Conservation (phyloP, 2,797 vertebrate genomes). For the Tarsius wallacei region DNA sequence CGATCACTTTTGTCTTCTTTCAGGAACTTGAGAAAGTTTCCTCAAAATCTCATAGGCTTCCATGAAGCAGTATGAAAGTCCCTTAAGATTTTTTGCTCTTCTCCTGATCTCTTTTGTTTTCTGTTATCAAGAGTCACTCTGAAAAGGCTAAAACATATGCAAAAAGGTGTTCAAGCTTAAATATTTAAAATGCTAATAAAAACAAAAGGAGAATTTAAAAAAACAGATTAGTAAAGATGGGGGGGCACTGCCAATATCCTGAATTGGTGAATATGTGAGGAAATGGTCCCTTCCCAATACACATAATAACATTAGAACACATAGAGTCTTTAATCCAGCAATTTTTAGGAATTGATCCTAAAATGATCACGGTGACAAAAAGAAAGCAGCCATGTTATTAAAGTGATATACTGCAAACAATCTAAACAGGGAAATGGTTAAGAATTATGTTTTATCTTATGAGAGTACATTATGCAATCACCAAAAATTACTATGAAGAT, state of each 20-base stretch:
- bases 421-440: not conserved
- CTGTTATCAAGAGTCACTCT: not conserved
- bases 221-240: not conserved
- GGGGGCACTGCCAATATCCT: not conserved
- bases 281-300: not conserved
- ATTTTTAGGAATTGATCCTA: not conserved
- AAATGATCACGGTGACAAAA: slow-evolving; percentile 1
- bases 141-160: not conserved
- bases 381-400: not conserved
- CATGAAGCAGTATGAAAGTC: not conserved
- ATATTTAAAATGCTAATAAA: not conserved
- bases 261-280: not conserved
- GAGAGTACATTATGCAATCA: not conserved
- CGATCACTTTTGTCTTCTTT: not conserved
- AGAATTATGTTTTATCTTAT: not conserved
- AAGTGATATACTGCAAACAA: not conserved
- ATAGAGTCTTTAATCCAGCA: not conserved
- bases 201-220: not conserved
- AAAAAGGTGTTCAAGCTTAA: not conserved
- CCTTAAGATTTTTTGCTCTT: not conserved
- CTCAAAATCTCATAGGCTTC: not conserved
- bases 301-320: not conserved
- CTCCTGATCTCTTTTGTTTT: slow-evolving; percentile 1
- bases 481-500: not conserved
- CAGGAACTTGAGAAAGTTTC: not conserved